These are phyloP conservation scores for Gallinago solitaria DNA, from an alignment of 2,797 vertebrate genomes.

Conservation along the genomic window DNA sequence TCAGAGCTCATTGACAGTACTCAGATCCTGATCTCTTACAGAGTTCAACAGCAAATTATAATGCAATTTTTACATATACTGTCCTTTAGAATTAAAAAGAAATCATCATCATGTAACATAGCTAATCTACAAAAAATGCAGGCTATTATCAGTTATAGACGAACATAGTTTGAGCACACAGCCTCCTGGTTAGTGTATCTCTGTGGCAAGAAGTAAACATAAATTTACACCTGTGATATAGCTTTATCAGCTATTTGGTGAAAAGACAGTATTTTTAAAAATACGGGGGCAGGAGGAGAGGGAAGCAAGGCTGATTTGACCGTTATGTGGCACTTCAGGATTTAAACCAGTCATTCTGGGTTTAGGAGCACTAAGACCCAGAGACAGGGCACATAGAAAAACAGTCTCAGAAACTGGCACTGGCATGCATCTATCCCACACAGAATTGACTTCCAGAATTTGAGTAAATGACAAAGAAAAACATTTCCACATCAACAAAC, in stretches of 20 bases:
- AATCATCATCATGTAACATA: neutral
- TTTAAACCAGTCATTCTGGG: neutral
- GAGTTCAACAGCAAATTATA: neutral
- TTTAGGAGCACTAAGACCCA: neutral
- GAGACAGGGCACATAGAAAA: neutral
- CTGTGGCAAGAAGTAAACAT: neutral
- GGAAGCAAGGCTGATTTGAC: neutral
- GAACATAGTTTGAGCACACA: neutral
- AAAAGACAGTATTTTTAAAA: neutral
- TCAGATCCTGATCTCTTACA: neutral
- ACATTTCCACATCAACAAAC: neutral
- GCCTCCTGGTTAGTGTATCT: neutral
- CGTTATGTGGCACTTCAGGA: neutral
- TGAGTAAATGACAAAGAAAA: neutral
- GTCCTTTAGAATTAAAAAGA: neutral
- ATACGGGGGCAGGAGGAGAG: neutral
- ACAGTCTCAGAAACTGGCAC: neutral
- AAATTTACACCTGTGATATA: neutral
- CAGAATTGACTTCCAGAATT: neutral
- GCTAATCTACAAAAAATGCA: neutral
- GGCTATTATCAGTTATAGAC: neutral
- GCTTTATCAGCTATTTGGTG: neutral
- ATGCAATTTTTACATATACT: neutral
- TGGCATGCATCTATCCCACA: neutral
- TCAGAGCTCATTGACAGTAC: neutral